Conservation (phyloP, 2,888 invertebrate species). For the Amphipoea oculea region DNA sequence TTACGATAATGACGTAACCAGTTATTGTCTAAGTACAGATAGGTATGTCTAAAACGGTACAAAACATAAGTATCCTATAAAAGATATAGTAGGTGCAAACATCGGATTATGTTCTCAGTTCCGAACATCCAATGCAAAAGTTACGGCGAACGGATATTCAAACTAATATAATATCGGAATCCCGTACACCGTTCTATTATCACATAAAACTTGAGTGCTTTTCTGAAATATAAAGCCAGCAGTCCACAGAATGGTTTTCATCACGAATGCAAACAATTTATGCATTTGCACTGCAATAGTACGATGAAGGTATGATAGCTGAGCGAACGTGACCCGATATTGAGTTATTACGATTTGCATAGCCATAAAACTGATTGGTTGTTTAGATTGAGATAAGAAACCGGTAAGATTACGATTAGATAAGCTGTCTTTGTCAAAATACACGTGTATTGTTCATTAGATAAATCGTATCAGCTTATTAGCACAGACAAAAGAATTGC, state of each 20-base stretch:
- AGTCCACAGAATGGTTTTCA: conserved; percentile 49
- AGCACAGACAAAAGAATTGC: not conserved
- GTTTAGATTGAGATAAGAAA: conserved; percentile 46
- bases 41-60: not conserved
- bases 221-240: conserved; percentile 55
- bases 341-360: conserved; percentile 56
- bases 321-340: conserved; percentile 39
- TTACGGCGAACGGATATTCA: conserved; percentile 61
- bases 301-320: conserved; percentile 6
- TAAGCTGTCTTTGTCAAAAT: conserved; percentile 1
- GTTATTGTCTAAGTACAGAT: not conserved
- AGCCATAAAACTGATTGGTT: conserved; percentile 42
- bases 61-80: not conserved
- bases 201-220: conserved; percentile 58
- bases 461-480: conserved; percentile 1
- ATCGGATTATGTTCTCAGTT: conserved; percentile 27
- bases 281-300: conserved; percentile 41
- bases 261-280: conserved; percentile 60
- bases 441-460: conserved; percentile 20
- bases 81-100: conserved; percentile 19
- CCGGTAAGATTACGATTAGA: conserved; percentile 2
- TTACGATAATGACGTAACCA: no score
- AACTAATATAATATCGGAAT: conserved; percentile 48
- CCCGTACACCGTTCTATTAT: conserved; percentile 17
- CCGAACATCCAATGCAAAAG: conserved; percentile 30